Evolutionary conservation across 2,888 invertebrate species (phyloP), one percentile per base, ranked within the genome.

Genomic region (Serrognathus titanus): DNA sequence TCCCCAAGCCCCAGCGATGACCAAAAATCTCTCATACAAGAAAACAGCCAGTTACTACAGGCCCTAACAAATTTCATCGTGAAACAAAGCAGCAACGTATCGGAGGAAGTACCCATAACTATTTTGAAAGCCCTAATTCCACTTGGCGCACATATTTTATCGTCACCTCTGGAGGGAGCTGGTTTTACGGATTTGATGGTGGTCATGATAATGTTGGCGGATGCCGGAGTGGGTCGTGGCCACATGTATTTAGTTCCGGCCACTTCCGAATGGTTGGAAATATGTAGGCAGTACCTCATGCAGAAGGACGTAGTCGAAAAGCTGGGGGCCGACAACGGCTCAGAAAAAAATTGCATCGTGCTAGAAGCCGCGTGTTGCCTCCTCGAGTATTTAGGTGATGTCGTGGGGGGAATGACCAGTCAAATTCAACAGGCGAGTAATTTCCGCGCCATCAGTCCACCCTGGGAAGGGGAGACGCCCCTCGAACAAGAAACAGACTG

Each of bases 301-400:
- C 80, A 79, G 63, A 82, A 82, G 65, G 84, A 85, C 58, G 77
- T 82, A 0, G 67, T 83, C 4, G 83, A 85, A 48, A 84, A 83
- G 65, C 69, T 83, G 16, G 79, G 80, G 45, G 75, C 79, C 1
- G 79, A 80, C 38, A 78, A 77, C 16, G 79, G 81, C 20, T 67
- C 71, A 9, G 68, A 79, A 50, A 81, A 80, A 59, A 77, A 73
- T 54, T 71, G 76, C 50, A 78, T 79, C 24, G 78, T 87, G 61
- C 79, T 89, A 9, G 90, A 92, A 69, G 90, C 92, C 1, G 87
- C 92, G 0, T 93, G 93, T 67, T 90, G 92, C 47, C 80, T 96
- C 39, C 77, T 96, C 36, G 89, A 90, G 9, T 96, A 96, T 70
- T 81, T 95, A 10, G 88, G 91, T 3, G 94, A 95, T 69, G 84